Conservation (phyloP, 2,888 invertebrate species). For the Hirtodrosophila alboralis region DNA sequence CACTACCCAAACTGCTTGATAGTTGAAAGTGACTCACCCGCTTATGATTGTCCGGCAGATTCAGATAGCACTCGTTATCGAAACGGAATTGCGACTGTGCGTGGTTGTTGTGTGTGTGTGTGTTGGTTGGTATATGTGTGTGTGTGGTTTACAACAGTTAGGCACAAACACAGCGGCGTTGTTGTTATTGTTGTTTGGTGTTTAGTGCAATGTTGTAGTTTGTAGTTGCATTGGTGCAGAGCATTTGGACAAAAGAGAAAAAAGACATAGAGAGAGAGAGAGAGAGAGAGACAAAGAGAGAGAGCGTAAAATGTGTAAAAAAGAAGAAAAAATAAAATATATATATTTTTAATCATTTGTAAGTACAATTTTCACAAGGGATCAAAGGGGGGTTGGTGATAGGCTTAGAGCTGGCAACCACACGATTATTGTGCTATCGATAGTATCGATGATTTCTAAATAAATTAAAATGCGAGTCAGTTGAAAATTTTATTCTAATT, state of each 20-base stretch:
- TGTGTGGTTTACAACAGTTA: conserved; percentile 24
- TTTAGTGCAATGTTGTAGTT: conserved; percentile 25
- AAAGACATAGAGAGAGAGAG: conserved; percentile 12
- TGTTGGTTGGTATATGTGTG: conserved; percentile 2
- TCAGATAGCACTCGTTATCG: conserved; percentile 99
- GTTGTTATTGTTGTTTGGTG: conserved; percentile 29
- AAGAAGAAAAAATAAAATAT: conserved; percentile 27
- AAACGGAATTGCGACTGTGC: conserved; percentile 99
- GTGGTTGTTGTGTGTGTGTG: conserved; percentile 18
- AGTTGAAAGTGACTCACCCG: conserved; percentile 91
- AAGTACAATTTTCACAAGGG: conserved; percentile 31
- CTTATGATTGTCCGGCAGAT: conserved; percentile 98
- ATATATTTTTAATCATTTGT: conserved; percentile 39
- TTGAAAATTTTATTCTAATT: no score
- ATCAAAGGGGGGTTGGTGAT: neutral
- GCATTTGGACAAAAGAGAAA: conserved; percentile 33
- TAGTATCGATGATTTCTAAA: no score
- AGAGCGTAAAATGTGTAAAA: conserved; percentile 38
- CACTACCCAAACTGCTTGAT: conserved; percentile 57
- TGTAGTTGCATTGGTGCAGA: conserved; percentile 47
- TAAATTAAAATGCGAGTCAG: no score
- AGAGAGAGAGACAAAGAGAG: conserved; percentile 33
- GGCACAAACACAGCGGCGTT: conserved; percentile 37
- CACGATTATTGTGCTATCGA: no score
- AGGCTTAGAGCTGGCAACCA: no score